Base-by-base conservation (phyloP, 2,888 invertebrate genomes). In the Himalopsyche kuldschensis region DNA sequence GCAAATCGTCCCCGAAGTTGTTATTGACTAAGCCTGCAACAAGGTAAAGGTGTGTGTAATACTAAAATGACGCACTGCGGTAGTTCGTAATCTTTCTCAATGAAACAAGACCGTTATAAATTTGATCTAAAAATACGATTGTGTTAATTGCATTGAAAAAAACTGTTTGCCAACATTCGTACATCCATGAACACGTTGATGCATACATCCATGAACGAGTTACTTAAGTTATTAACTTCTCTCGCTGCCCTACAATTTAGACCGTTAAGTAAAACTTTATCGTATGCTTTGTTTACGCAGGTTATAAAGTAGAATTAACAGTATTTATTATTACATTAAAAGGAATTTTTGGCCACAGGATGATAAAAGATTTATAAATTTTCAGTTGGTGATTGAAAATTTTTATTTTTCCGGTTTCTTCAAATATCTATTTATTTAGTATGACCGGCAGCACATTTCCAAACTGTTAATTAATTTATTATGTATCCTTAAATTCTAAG, bases 11-110 rank as follows among this genome's bases (percentile, higher is more conserved):
- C 41, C 24, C 77, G 20, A 41, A 24, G 32, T 32, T 32, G 35
- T 32, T 77, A 24, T 77, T 77, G 11, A 41, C 41, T 35, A 35
- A 32, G 32, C 77, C 75, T 76, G 75, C 31, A 41, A 76, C 81
- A 82, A 82, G 47, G 48, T 76, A 82, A 81, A 82, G 76, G 84
- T 84, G 84, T 82, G 81, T 81, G 78, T 78, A 30, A 47, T 79
- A 84, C 79, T 5, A 41, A 82, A 84, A 82, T 84, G 84, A 84
- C 84, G 84, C 84, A 84, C 84, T 84, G 84, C 84, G 82, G 84
- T 84, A 82, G 47, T 55, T 63, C 78, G 76, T 77, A 84, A 84
- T 82, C 84, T 82, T 82, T 77, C 76, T 63, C 75, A 81, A 82
- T 84, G 79, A 82, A 84, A 82, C 84, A 80, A 83, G 75, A 78